Base-by-base conservation (phyloP, 2,797 vertebrate species). In the Borostomias antarcticus region DNA sequence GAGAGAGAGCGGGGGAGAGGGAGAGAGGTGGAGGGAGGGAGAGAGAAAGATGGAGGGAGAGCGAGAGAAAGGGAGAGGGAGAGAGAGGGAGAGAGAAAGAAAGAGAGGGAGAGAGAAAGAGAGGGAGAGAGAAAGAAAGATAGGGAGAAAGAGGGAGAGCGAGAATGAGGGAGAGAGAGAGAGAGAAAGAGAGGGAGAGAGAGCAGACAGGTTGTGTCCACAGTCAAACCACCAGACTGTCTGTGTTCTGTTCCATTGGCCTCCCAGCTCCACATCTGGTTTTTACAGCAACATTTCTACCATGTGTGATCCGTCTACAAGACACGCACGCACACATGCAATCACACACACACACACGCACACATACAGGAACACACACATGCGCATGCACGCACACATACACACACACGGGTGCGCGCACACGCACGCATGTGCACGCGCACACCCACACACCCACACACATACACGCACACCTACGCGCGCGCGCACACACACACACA, bases 251-350 rank as follows among this genome's bases (percentile, higher is more conserved):
- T 28, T 2, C n/a, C 53, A 58, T 71, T 21, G 30, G 10, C 40
- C 58, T 60, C 66, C 59, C 54, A 64, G 53, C 50, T 59, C 35
- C 74, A 78, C 73, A 81, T 81, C 79, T 76, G 79, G 73, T 53
- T 62, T 73, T 68, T 70, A 53, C 58, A 51, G 70, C 62, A 68
- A 73, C 66, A 66, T 62, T 64, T 61, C 59, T 25, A 33, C 67
- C 67, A 74, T 73, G 70, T 73, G 67, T 73, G 68, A 76, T 68
- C 50, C 59, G 70, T 70, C 68, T 72, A 78, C 64, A 30, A 58
- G 56, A 76, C 64, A 74, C 68, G 29, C 62, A 28, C 26, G 9
- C n/a, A n/a, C n/a, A n/a, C n/a, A n/a, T n/a, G n/a, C n/a, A n/a
- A n/a, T n/a, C n/a, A n/a, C n/a, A n/a, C 28, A 26, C 10, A 63